A percentile compares a stretch with the other conserved stretches of the same genome.
phyloP scores from a whole-genome alignment of 2,113 vertebrate species.

The Caracal caracal region DNA sequence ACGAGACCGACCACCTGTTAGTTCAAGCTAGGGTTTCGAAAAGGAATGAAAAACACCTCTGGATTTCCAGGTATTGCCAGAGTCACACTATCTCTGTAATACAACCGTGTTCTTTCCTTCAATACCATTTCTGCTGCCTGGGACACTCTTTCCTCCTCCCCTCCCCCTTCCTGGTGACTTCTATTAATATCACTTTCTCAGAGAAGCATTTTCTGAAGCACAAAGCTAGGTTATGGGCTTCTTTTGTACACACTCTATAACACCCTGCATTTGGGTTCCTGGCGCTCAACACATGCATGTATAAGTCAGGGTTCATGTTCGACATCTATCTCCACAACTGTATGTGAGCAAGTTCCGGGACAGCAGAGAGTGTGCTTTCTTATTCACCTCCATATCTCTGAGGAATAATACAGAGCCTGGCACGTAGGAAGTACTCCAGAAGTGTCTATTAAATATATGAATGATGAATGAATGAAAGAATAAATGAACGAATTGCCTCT shows the following conservation, averaged over 20 bases:
- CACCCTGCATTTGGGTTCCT: neutral
- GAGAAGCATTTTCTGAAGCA: slow-evolving; percentile 5
- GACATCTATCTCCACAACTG: neutral
- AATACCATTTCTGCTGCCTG: neutral
- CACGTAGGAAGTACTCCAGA: neutral
- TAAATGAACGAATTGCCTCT: slow-evolving; percentile 51
- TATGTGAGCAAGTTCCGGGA: neutral
- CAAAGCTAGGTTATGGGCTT: neutral
- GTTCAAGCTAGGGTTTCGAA: neutral
- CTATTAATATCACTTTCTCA: neutral
- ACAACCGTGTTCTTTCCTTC: neutral
- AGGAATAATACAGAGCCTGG: neutral
- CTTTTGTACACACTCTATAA: neutral
- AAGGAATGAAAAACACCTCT: neutral
- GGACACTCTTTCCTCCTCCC: neutral
- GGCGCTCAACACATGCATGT: neutral
- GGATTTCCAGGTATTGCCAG: neutral
- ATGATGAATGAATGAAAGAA: slow-evolving; percentile 48
- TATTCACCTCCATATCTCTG: neutral
- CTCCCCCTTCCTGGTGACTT: neutral
- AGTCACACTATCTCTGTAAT: neutral
- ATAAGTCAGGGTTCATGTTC: neutral
- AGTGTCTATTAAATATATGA: slow-evolving; percentile 26
- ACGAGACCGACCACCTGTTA: neutral
- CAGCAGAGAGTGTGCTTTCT: neutral